Percentiles rank a stretch among this genome's conserved stretches.
These are phyloP conservation scores for Cyclophora punctaria DNA, from an alignment of 2,888 invertebrate species.

Conservation along the genomic window DNA sequence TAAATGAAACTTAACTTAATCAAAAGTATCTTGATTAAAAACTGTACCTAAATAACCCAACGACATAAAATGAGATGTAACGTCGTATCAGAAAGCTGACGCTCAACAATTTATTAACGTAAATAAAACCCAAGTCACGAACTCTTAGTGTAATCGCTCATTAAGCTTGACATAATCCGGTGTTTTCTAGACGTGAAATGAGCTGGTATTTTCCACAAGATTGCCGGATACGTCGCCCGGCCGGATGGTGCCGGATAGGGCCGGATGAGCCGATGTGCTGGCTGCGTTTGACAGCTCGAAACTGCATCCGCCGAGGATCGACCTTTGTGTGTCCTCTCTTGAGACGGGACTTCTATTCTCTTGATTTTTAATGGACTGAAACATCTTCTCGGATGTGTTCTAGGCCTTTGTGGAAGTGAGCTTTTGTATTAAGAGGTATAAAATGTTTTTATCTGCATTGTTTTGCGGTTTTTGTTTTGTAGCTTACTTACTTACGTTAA, in stretches of 20 bases:
- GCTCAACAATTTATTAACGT: not conserved
- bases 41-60: too few relatives aligned
- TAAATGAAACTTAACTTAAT: too few relatives aligned
- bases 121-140: not conserved
- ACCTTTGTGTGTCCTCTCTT: not conserved
- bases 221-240: constrained; percentile 13
- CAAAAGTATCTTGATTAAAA: too few relatives aligned
- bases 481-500: too few relatives aligned
- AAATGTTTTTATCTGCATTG: too few relatives aligned
- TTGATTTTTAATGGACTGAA: constrained; percentile 1
- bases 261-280: constrained; percentile 7
- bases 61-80: too few relatives aligned
- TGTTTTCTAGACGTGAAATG: constrained; percentile 8
- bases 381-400: too few relatives aligned
- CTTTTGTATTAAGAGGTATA: too few relatives aligned
- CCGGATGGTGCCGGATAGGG: constrained; percentile 1
- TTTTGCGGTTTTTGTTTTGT: too few relatives aligned
- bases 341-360: not conserved
- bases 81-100: too few relatives aligned
- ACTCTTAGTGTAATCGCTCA: constrained; percentile 6
- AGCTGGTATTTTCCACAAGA: constrained; percentile 13
- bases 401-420: too few relatives aligned
- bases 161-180: constrained; percentile 17
- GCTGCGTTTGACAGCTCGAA: constrained; percentile 11
- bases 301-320: constrained; percentile 4